A percentile compares a stretch with the other conserved stretches of the same genome.
These are phyloP conservation scores for Umimayanthus chanpuru DNA, from an alignment of 92 coral and sea anemone genomes.

Conservation along the genomic window DNA sequence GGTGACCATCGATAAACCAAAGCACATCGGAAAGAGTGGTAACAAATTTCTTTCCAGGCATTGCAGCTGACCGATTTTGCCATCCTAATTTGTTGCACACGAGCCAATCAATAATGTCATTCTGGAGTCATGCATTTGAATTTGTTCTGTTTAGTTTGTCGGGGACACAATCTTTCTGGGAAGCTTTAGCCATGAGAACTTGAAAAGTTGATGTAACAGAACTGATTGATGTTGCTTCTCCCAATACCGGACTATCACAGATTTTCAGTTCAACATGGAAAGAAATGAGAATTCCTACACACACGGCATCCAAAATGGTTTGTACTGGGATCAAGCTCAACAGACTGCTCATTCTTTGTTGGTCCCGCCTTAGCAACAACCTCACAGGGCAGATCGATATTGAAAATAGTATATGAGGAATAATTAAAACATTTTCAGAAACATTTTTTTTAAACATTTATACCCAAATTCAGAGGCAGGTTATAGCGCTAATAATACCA, in stretches of 20 bases:
- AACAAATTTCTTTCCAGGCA: constrained; percentile 38
- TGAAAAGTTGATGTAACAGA: constrained; percentile 42
- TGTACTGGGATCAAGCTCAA: constrained; percentile 40
- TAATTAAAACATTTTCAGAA: constrained; percentile 10
- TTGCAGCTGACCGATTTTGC: constrained; percentile 23
- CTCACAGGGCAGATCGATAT: constrained; percentile 28
- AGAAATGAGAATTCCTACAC: constrained; percentile 36
- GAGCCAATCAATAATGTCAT: constrained; percentile 52
- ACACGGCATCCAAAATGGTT: constrained; percentile 36
- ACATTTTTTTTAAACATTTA: not conserved
- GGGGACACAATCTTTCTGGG: constrained; percentile 38
- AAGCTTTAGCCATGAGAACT: constrained; percentile 38
- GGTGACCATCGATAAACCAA: constrained; percentile 49
- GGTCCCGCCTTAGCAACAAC: constrained; percentile 40
- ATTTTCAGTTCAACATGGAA: constrained; percentile 35
- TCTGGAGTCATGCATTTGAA: constrained; percentile 38
- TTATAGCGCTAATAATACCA: too few species aligned
- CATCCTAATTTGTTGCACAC: constrained; percentile 45
- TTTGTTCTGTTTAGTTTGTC: constrained; percentile 31
- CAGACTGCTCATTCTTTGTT: constrained; percentile 42
- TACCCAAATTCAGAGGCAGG: not conserved
- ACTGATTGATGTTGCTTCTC: constrained; percentile 42
- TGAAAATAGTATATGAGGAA: constrained; percentile 34
- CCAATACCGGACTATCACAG: constrained; percentile 29
- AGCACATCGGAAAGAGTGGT: constrained; percentile 39